Evolutionary conservation across 1,140 invertebrate species (phyloP), one percentile per base, ranked within the genome.

Genomic region (Amyelois transitella): DNA sequence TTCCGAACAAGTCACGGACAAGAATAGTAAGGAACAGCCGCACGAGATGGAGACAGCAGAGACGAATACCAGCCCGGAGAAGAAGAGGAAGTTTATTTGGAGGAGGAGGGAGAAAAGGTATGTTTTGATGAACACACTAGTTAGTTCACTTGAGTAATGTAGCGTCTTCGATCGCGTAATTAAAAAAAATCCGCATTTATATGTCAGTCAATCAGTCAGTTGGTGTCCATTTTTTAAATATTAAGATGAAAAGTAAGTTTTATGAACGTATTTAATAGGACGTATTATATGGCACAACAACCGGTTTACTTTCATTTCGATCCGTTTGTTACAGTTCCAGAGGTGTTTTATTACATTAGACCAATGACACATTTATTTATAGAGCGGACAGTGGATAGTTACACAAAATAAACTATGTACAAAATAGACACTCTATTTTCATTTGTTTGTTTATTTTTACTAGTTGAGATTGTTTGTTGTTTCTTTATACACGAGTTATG

Each of bases 61-160:
- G 48, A 83, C 75, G 0, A 86, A 80, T 48, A 73, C 80, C 1
- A 87, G 81, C 44, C 84, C 84, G 0, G 84, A 87, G 65, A 87
- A 85, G 57, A 87, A 80, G 51, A 77, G 70, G 62, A 87, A 84
- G 45, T 87, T 87, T 45, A 66, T 86, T 2, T 87, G 81, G 84
- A 74, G 84, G 55, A 75, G 67, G 60, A 58, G 70, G 49, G 84
- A 87, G 53, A 87, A 84, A 49, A 83, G 77, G 83, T 85, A 65
- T 44, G n/a, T 38, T 44, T 25, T 53, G n/a, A n/a, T n/a, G n/a
- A 50, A 49, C 24, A 47, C 22, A 18, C 7, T 54, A 57, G 28
- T 43, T 53, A 22, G n/a, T n/a, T n/a, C n/a, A n/a, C n/a, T n/a
- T n/a, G n/a, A n/a, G n/a, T n/a, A n/a, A n/a, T n/a, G n/a, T n/a